phyloP scores from a whole-genome alignment of 2,113 vertebrate genomes.

The Pangasianodon gigas region DNA sequence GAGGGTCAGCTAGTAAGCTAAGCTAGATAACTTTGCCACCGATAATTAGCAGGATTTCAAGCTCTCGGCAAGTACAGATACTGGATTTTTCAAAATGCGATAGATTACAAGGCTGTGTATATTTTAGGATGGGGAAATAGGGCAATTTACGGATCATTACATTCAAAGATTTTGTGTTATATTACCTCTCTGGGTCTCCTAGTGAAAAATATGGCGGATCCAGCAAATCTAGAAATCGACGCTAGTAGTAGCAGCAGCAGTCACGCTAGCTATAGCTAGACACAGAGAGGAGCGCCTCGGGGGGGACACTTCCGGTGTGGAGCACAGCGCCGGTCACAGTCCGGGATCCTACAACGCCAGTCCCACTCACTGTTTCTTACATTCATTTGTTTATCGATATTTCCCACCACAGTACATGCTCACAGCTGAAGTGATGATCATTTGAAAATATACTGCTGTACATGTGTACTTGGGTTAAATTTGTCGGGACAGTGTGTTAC shows the following conservation, averaged over 20 bases:
- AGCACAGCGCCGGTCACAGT: background rate
- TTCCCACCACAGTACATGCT: background rate
- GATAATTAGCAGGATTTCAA: background rate
- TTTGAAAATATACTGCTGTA: background rate
- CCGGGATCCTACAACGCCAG: background rate
- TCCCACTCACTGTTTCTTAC: background rate
- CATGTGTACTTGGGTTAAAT: background rate
- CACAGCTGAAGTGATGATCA: background rate
- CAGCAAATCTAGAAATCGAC: conserved; percentile 37
- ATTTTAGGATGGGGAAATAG: no score
- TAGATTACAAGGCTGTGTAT: background rate
- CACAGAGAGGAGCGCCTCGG: conserved; percentile 7
- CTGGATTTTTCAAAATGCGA: no score
- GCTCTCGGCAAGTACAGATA: background rate
- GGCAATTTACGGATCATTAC: background rate
- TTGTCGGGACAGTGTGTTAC: background rate
- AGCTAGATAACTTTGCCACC: conserved; percentile 1
- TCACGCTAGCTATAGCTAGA: conserved; percentile 30
- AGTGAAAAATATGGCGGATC: conserved; percentile 58
- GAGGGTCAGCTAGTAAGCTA: conserved; percentile 13
- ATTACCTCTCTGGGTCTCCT: conserved; percentile 58
- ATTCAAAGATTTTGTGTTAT: background rate
- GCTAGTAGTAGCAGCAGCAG: conserved; percentile 37
- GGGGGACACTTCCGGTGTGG: conserved; percentile 42
- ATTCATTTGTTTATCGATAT: background rate